Evolutionary conservation across 2,888 invertebrate species (phyloP).

Genomic region (Tachina grossa): DNA sequence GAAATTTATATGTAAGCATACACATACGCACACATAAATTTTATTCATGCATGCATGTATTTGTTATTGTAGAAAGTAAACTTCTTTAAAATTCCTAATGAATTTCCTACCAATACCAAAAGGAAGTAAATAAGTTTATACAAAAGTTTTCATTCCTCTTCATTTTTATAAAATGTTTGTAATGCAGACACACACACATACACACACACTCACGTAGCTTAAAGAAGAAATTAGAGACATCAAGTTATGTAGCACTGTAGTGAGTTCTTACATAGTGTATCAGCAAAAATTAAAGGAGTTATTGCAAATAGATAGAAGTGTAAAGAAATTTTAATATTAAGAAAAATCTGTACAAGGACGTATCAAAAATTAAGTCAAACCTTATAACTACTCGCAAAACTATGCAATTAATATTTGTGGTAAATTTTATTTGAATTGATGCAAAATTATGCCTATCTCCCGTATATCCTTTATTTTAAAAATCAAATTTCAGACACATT

Average conservation of each 20-base stretch:
- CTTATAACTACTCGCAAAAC: too few species aligned
- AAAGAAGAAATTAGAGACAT: background rate
- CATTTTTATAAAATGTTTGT: slow-evolving; percentile 18
- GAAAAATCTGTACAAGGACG: too few species aligned
- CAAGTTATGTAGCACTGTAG: background rate
- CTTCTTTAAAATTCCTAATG: slow-evolving; percentile 74
- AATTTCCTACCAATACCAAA: slow-evolving; percentile 68
- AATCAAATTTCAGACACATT: too few species aligned
- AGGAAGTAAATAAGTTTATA: slow-evolving; percentile 45
- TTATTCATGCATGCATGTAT: background rate
- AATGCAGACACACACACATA: background rate
- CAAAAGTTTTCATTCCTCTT: slow-evolving; percentile 50
- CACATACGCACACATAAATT: background rate
- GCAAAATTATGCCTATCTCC: too few species aligned
- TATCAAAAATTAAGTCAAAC: too few species aligned
- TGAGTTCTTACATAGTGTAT: background rate
- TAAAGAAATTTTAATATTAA: too few species aligned
- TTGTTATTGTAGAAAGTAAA: slow-evolving; percentile 54
- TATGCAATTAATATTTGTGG: too few species aligned
- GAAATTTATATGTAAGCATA: background rate
- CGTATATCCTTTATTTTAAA: too few species aligned
- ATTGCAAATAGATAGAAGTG: too few species aligned
- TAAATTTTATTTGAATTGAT: too few species aligned
- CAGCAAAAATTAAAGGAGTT: background rate
- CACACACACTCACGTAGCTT: background rate